Conservation (phyloP, 2,888 invertebrate species). For the Hybos culiciformis region DNA sequence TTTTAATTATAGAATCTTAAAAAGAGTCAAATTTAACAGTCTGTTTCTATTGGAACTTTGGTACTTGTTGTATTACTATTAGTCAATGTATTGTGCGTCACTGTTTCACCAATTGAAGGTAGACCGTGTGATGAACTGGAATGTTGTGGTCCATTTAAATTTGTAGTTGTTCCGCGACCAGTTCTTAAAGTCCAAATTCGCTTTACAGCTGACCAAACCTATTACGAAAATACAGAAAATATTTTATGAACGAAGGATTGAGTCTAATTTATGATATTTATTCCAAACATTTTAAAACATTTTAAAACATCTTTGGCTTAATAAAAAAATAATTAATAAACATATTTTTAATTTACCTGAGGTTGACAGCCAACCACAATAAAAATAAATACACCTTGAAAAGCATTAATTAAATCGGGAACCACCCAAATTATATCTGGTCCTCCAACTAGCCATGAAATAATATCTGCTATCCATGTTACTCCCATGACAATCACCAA, state of each 20-base stretch:
- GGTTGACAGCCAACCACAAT: conserved; percentile 81
- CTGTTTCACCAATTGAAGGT: conserved; percentile 67
- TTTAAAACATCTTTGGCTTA: no score
- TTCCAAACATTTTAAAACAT: no score
- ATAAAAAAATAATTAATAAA: no score
- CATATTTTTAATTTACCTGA: conserved; percentile 46
- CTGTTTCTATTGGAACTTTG: conserved; percentile 47
- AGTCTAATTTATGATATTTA: no score
- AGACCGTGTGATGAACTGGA: conserved; percentile 67
- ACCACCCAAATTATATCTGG: conserved; percentile 70
- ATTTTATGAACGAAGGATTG: no score
- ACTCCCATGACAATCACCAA: conserved; percentile 71
- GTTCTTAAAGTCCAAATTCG: conserved; percentile 48
- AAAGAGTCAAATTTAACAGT: no score
- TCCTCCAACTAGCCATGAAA: conserved; percentile 72
- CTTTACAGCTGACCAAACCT: conserved; percentile 53
- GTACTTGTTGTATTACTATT: conserved; percentile 38
- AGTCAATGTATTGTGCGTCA: conserved; percentile 54
- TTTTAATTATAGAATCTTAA: no score
- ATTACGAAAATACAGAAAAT: conserved; percentile 7
- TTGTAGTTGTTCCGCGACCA: conserved; percentile 41
- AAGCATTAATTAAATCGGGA: conserved; percentile 71
- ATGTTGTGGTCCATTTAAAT: conserved; percentile 49
- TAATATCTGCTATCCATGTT: conserved; percentile 66
- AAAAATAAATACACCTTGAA: conserved; percentile 80